These are phyloP conservation scores for Forpus xanthops DNA, from an alignment of 2,797 vertebrate species.

Conservation along the genomic window DNA sequence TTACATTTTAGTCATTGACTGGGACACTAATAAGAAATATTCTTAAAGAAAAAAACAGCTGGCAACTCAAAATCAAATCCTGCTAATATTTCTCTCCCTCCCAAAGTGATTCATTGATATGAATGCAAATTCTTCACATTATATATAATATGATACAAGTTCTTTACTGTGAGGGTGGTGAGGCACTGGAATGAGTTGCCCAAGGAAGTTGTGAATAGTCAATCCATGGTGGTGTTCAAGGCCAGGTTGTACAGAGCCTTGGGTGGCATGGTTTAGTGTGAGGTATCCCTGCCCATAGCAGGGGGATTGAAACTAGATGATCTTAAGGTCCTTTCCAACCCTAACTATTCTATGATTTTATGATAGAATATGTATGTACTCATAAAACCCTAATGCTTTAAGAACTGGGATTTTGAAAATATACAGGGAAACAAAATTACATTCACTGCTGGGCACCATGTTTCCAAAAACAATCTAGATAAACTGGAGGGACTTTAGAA, in stretches of 20 bases:
- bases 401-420: conserved; percentile 37
- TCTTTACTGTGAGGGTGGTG: too few species aligned
- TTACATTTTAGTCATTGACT: conserved; percentile 41
- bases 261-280: too few species aligned
- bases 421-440: background rate
- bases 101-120: conserved; percentile 36
- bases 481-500: conserved; percentile 36
- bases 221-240: too few species aligned
- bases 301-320: background rate
- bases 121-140: conserved; percentile 30
- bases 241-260: too few species aligned
- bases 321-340: background rate
- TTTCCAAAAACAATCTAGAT: background rate
- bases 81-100: conserved; percentile 48
- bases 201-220: too few species aligned
- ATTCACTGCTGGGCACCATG: background rate
- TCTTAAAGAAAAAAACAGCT: conserved; percentile 47
- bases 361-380: background rate
- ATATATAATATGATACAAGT: background rate
- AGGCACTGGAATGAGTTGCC: too few species aligned
- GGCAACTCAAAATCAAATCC: conserved; percentile 49
- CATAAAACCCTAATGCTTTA: conserved; percentile 35
- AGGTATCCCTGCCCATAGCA: too few species aligned
- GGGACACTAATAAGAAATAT: conserved; percentile 54
- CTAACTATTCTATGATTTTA: background rate